Evolutionary conservation across 2,113 vertebrate species (phyloP).

Genomic region (Bathybates hornii): DNA sequence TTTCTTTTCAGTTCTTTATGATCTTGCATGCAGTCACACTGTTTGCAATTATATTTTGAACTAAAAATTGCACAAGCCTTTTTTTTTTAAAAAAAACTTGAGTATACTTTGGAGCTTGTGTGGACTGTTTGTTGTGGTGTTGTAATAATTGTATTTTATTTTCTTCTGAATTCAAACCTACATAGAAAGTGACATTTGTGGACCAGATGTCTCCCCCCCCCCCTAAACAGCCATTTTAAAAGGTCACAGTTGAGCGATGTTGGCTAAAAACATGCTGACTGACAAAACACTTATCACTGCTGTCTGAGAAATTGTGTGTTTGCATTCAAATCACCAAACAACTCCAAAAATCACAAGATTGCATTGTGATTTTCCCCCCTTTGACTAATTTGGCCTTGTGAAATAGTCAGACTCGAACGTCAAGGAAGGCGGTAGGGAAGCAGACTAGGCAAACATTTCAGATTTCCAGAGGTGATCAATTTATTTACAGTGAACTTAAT

Average conservation of each 20-base stretch:
- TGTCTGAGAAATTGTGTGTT: constrained; percentile 9
- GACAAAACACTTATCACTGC: constrained; percentile 16
- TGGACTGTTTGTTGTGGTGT: constrained; percentile 36
- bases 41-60: neutral
- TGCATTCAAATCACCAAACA: constrained; percentile 1
- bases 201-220: constrained; percentile 59
- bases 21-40: neutral
- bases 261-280: constrained; percentile 19
- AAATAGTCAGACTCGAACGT: too few species aligned
- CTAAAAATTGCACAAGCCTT: neutral
- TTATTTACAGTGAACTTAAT: too few species aligned
- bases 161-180: constrained; percentile 14
- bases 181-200: constrained; percentile 54
- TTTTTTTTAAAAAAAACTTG: neutral
- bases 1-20: neutral
- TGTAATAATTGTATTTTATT: constrained; percentile 40
- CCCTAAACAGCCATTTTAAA: constrained; percentile 6
- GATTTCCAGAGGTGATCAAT: too few species aligned
- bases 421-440: too few species aligned
- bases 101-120: neutral
- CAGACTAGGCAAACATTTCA: too few species aligned
- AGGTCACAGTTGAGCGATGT: constrained; percentile 30
- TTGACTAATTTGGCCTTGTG: neutral
- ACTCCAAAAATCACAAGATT: neutral
- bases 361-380: neutral